Evolutionary conservation across 2,113 vertebrate species (phyloP).

Genomic region (Mormyrus lacerda): DNA sequence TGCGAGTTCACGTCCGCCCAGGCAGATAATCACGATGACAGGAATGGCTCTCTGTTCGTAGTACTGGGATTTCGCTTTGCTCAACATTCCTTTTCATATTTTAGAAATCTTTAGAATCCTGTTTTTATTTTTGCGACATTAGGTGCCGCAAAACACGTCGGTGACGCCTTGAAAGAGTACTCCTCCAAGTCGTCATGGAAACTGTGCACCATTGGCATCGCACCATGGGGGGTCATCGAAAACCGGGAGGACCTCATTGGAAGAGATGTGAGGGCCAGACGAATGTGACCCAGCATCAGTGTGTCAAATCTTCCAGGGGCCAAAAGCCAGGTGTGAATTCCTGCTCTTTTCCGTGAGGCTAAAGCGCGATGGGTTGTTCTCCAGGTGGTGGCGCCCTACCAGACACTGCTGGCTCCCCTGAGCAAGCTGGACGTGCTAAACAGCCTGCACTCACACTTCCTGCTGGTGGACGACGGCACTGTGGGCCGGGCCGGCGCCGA

Average conservation of each 20-base stretch:
- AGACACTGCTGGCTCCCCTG: constrained; percentile 91
- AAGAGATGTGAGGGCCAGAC: constrained; percentile 80
- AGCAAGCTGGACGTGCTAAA: constrained; percentile 96
- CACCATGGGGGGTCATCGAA: constrained; percentile 96
- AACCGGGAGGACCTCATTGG: constrained; percentile 96
- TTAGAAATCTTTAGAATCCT: neutral
- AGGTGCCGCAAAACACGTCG: constrained; percentile 98
- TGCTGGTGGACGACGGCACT: constrained; percentile 95
- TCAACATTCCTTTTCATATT: neutral
- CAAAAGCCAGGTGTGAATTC: neutral
- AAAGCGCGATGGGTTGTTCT: neutral
- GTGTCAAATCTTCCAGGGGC: neutral
- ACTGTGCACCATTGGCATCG: constrained; percentile 95
- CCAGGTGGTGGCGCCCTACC: constrained; percentile 91
- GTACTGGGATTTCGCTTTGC: neutral
- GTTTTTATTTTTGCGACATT: neutral
- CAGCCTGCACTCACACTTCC: constrained; percentile 95
- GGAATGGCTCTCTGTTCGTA: neutral
- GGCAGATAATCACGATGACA: neutral
- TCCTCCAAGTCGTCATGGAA: constrained; percentile 90
- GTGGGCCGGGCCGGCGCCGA: constrained; percentile 93
- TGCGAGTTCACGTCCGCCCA: neutral
- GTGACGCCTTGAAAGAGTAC: constrained; percentile 92
- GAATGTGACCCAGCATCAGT: neutral
- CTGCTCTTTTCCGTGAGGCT: neutral